phyloP scores from a whole-genome alignment of 2,797 vertebrate species.

The Sphenodon punctatus region DNA sequence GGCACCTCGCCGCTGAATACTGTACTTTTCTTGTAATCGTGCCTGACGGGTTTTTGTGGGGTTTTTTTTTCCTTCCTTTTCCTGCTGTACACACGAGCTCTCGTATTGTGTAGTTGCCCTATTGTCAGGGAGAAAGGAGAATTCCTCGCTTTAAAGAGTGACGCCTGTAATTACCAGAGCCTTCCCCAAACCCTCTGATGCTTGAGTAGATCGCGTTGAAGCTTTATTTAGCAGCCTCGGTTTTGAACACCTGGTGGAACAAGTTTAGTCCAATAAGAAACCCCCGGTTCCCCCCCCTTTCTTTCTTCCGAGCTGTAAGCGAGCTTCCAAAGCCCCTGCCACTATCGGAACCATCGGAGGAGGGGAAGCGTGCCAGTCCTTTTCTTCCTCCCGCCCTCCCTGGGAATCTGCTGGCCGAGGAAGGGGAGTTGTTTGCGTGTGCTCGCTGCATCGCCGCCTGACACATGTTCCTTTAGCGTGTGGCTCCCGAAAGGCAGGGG shows the following conservation, averaged over 20 bases:
- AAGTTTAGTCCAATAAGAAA: constrained; percentile 73
- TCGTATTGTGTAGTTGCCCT: too few relatives aligned
- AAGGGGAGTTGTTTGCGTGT: constrained; percentile 4
- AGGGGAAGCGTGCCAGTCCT: constrained; percentile 43
- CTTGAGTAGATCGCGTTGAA: constrained; percentile 3
- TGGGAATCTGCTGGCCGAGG: constrained; percentile 19
- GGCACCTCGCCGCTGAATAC: not conserved
- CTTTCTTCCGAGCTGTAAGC: constrained; percentile 62
- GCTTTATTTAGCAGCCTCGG: constrained; percentile 19
- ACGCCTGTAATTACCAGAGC: constrained; percentile 39
- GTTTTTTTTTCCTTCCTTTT: not conserved
- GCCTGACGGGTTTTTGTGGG: too few relatives aligned
- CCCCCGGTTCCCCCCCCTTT: too few relatives aligned
- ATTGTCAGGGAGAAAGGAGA: not conserved
- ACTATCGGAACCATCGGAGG: constrained; percentile 69
- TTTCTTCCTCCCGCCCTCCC: constrained; percentile 16
- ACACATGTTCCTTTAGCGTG: constrained; percentile 49
- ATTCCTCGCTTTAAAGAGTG: constrained; percentile 59
- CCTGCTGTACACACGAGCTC: not conserved
- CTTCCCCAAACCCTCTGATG: constrained; percentile 32
- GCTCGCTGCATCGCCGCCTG: constrained; percentile 27
- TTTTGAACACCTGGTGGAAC: constrained; percentile 54
- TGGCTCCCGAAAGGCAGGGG: constrained; percentile 57
- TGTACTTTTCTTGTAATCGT: not conserved
- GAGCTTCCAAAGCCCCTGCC: constrained; percentile 71